Conservation (phyloP, 2,888 invertebrate genomes). For the Dolichomitus sp. region DNA sequence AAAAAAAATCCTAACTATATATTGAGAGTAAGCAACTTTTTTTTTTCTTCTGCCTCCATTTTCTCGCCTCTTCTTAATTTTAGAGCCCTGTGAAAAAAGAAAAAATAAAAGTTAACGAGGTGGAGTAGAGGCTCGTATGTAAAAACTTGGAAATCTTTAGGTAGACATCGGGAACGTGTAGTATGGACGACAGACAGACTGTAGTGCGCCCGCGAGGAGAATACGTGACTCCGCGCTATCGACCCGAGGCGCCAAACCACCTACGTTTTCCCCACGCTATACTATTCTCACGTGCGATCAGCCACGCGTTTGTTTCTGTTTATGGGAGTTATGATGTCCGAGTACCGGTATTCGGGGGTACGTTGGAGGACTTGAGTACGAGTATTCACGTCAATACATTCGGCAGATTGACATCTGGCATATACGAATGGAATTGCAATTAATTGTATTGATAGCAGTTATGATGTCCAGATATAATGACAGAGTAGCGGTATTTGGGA, state of each 20-base stretch:
- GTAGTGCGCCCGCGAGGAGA: constrained; percentile 39
- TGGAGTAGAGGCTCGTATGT: not conserved
- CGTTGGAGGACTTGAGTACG: not conserved
- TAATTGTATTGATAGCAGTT: not conserved
- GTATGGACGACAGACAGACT: constrained; percentile 29
- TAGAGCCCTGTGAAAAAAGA: not conserved
- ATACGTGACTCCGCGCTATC: constrained; percentile 57
- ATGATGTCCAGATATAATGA: not conserved
- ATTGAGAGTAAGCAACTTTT: not conserved
- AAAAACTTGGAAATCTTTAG: not conserved
- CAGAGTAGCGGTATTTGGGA: no score
- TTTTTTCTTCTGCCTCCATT: not conserved
- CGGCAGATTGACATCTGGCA: not conserved
- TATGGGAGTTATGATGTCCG: not conserved
- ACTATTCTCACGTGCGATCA: constrained; percentile 56
- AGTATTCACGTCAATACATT: not conserved
- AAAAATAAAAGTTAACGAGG: not conserved
- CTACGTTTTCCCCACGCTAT: constrained; percentile 35
- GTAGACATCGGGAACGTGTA: not conserved
- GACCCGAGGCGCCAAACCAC: constrained; percentile 58
- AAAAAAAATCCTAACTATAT: not conserved
- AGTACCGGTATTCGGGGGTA: constrained; percentile 34
- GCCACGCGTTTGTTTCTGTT: not conserved
- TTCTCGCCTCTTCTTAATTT: not conserved
- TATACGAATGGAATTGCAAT: not conserved